phyloP scores from a whole-genome alignment of 2,113 vertebrate species.

The Ageneiosus marmoratus region DNA sequence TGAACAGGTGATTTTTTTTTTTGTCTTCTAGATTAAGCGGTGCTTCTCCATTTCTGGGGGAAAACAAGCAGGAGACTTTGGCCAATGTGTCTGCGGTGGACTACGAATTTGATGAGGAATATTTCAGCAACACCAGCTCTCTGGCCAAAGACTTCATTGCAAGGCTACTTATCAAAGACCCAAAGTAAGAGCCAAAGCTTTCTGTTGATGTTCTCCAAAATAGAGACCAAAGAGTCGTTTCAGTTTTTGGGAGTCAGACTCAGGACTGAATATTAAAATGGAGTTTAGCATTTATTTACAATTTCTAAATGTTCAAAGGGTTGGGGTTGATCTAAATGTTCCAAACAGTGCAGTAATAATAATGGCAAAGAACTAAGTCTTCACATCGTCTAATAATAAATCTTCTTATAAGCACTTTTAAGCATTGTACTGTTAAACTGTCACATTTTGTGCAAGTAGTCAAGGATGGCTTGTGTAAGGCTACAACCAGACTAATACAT shows the following conservation, averaged over 20 bases:
- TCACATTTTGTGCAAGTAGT: neutral
- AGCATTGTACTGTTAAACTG: neutral
- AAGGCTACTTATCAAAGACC: slow-evolving; percentile 92
- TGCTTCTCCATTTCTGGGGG: slow-evolving; percentile 94
- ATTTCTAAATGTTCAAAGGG: neutral
- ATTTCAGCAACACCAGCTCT: slow-evolving; percentile 89
- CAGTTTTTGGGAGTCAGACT: neutral
- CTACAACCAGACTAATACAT: no score
- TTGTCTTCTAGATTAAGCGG: slow-evolving; percentile 83
- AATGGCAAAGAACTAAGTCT: neutral
- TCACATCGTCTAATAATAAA: neutral
- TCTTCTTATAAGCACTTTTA: neutral
- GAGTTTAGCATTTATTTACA: neutral
- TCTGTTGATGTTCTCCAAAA: neutral
- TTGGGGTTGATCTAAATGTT: neutral
- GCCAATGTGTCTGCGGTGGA: slow-evolving; percentile 97
- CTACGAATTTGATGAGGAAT: slow-evolving; percentile 95
- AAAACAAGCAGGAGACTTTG: slow-evolving; percentile 95
- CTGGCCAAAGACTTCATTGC: slow-evolving; percentile 97
- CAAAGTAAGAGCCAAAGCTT: slow-evolving; percentile 81
- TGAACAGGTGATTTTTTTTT: neutral
- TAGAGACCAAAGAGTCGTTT: neutral
- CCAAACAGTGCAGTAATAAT: neutral
- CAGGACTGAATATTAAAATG: neutral
- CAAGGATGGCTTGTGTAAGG: neutral